These are phyloP conservation scores for Planococcus citri DNA, from an alignment of 1,140 invertebrate genomes.

Conservation along the genomic window DNA sequence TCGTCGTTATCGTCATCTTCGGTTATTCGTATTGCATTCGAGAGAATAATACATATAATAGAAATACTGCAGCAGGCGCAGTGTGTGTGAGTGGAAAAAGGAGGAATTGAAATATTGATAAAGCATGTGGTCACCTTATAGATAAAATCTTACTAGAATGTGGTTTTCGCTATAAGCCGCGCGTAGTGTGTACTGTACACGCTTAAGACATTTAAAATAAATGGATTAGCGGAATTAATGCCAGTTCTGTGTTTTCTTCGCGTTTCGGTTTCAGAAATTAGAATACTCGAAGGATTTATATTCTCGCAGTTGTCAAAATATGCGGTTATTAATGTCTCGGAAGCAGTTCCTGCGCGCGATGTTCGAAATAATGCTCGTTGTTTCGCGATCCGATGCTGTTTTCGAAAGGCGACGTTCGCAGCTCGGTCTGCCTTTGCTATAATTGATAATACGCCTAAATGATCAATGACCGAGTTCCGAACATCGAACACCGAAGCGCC, in stretches of 20 bases:
- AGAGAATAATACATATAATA: too few relatives aligned
- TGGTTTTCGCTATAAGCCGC: neutral
- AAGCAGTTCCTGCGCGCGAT: neutral
- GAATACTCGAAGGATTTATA: constrained; percentile 7
- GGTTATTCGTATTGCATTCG: too few relatives aligned
- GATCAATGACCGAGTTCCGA: neutral
- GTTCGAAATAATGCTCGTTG: too few relatives aligned
- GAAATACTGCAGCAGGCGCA: too few relatives aligned
- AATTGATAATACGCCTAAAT: neutral
- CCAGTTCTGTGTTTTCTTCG: constrained; percentile 6
- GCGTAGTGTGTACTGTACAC: neutral
- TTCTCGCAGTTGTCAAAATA: constrained; percentile 6
- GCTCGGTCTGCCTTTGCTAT: neutral
- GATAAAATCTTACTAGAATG: constrained; percentile 7
- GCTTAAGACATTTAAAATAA: constrained; percentile 8
- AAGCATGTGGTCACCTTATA: neutral
- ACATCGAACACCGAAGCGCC: too few relatives aligned
- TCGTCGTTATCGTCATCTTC: too few relatives aligned
- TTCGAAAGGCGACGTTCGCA: neutral
- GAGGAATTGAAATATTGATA: constrained; percentile 8
- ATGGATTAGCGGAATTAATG: constrained; percentile 6
- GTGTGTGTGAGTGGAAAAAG: neutral
- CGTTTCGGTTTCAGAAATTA: constrained; percentile 6
- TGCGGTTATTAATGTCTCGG: neutral
- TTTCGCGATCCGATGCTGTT: neutral